Evolutionary conservation across 2,888 invertebrate species (phyloP).

Genomic region (Lacanobia oleracea): DNA sequence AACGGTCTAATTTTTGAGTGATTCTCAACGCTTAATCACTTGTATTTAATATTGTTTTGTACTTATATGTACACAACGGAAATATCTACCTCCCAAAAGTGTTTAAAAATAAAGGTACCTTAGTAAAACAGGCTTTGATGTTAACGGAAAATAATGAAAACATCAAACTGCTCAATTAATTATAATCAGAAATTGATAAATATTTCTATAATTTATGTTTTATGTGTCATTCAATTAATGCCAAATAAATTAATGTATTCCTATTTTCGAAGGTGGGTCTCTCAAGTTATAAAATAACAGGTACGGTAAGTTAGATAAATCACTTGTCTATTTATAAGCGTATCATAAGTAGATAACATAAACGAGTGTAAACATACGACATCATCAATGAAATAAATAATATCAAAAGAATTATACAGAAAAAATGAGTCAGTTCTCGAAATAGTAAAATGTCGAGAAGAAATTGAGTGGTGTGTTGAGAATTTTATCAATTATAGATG

Average conservation of each 20-base stretch:
- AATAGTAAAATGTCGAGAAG: slow-evolving; percentile 80
- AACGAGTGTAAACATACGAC: slow-evolving; percentile 56
- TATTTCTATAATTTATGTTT: slow-evolving; percentile 44
- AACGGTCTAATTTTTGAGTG: slow-evolving; percentile 34
- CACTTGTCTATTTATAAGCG: slow-evolving; percentile 46
- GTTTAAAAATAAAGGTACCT: slow-evolving; percentile 4
- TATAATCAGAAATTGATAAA: slow-evolving; percentile 51
- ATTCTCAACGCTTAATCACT: slow-evolving; percentile 17
- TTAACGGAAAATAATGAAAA: slow-evolving; percentile 43
- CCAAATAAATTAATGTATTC: slow-evolving; percentile 44
- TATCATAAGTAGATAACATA: slow-evolving; percentile 51
- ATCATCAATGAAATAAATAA: slow-evolving; percentile 66
- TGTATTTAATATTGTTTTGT: neutral
- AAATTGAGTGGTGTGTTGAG: slow-evolving; percentile 82
- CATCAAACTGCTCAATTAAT: slow-evolving; percentile 50
- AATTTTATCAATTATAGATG: slow-evolving; percentile 86
- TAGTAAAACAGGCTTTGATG: slow-evolving; percentile 24
- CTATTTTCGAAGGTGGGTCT: slow-evolving; percentile 36
- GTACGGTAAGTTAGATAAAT: slow-evolving; percentile 47
- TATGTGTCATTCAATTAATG: slow-evolving; percentile 46
- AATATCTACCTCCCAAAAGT: neutral
- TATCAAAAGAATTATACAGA: slow-evolving; percentile 66
- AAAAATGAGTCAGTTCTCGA: slow-evolving; percentile 75
- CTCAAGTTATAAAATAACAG: slow-evolving; percentile 34
- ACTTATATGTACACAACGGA: neutral